Percentiles rank a stretch among this genome's conserved stretches.
Evolutionary conservation across 1,140 invertebrate species (phyloP).

Genomic region (Parasteatoda tepidariorum): DNA sequence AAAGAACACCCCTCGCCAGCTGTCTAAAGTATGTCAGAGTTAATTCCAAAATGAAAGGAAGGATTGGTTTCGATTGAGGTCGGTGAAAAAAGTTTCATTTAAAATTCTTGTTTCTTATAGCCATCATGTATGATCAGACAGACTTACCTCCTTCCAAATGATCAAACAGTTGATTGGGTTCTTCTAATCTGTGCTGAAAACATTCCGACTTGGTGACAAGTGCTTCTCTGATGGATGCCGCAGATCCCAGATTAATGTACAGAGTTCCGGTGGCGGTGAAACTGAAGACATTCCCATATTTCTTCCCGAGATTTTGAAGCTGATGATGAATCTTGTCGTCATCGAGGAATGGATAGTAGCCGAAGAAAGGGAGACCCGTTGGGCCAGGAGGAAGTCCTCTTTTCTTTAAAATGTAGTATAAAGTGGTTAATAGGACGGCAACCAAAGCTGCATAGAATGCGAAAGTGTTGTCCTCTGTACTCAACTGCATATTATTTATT

Average conservation of each 20-base stretch:
- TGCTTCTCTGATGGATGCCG: conserved; percentile 4
- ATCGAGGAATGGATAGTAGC: neutral
- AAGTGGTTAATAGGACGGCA: neutral
- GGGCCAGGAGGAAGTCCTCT: conserved; percentile 1
- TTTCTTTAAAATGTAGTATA: neutral
- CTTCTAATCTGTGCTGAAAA: neutral
- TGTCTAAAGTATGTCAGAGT: too few relatives aligned
- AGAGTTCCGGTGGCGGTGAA: neutral
- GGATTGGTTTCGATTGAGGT: too few relatives aligned
- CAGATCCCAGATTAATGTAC: conserved; percentile 1
- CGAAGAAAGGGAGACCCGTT: conserved; percentile 16
- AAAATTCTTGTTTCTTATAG: too few relatives aligned
- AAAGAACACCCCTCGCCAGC: too few relatives aligned
- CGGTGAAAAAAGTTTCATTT: too few relatives aligned
- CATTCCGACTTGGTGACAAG: conserved; percentile 12
- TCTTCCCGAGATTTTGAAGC: neutral
- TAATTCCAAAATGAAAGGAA: too few relatives aligned
- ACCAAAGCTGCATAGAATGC: neutral
- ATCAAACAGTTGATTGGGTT: too few relatives aligned
- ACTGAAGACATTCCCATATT: conserved; percentile 26
- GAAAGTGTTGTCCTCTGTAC: too few relatives aligned
- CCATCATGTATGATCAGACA: too few relatives aligned
- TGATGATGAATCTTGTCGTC: neutral
- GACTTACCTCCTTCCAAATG: too few relatives aligned
- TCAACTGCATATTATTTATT: too few relatives aligned